Conservation (phyloP, 2,888 invertebrate genomes). For the Xylophagus ater region DNA sequence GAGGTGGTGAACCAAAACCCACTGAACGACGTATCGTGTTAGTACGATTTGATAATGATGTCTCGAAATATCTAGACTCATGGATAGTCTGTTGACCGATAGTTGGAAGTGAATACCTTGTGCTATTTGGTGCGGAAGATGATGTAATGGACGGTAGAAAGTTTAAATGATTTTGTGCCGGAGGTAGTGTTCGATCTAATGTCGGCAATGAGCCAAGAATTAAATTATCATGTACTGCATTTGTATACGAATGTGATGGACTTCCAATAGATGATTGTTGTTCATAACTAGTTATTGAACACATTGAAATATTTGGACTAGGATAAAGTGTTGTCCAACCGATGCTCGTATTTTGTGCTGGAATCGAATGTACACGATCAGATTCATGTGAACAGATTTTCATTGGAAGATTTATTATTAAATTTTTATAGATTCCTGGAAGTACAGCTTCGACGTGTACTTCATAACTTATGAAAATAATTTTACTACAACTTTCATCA, state of each 20-base stretch:
- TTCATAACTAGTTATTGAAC: conserved; percentile 16
- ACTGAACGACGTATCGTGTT: too few relatives aligned
- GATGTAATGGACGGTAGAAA: too few relatives aligned
- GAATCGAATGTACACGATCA: conserved; percentile 20
- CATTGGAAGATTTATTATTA: conserved; percentile 31
- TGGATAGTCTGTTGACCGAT: too few relatives aligned
- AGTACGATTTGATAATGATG: too few relatives aligned
- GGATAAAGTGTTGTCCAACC: conserved; percentile 26
- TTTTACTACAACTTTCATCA: conserved; percentile 27
- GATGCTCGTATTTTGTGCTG: conserved; percentile 17
- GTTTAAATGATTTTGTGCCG: too few relatives aligned
- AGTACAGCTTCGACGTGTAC: conserved; percentile 36
- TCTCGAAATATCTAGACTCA: too few relatives aligned
- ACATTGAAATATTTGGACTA: conserved; percentile 26
- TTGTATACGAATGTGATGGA: conserved; percentile 31
- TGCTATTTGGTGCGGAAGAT: too few relatives aligned
- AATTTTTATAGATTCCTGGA: conserved; percentile 36
- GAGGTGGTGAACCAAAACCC: not conserved
- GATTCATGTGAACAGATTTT: conserved; percentile 28
- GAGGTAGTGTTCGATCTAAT: conserved; percentile 31
- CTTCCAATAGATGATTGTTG: conserved; percentile 26
- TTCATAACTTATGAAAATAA: conserved; percentile 32
- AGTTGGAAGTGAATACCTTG: too few relatives aligned
- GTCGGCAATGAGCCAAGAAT: too few relatives aligned
- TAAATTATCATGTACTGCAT: conserved; percentile 30